Evolutionary conservation across 2,113 vertebrate species (phyloP), one percentile per base, ranked within the genome.

Genomic region (Psittacula cyanocephala): DNA sequence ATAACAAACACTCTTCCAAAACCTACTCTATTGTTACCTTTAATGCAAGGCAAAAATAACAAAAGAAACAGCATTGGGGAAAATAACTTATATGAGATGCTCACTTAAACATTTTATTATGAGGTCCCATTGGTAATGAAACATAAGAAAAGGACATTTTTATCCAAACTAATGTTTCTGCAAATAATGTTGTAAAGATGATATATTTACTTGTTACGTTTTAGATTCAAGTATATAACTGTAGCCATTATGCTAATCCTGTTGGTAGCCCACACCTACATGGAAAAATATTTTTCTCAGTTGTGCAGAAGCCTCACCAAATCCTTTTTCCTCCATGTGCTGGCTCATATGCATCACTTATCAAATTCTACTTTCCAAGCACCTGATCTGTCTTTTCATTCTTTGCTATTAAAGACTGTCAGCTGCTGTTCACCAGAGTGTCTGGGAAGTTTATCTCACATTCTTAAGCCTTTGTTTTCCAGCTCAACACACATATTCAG

Each of bases 391-490:
- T 64, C 62, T 41, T 76, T 91, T 92, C 67, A 74, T 53, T 85
- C 59, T n/a, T 82, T 81, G 44, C 22, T 77, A 8, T 53, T 82
- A 74, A 62, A 79, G 44, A 72, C 17, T 87, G 70, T 88, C 91
- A 93, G 85, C 33, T 95, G 84, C 55, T 82, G 63, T 63, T 95
- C 81, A 87, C 50, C 41, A 53, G 43, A 39, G 25, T 41, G 31
- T 41, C 63, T 82, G 43, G 31, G 23, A 86, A 80, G 67, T 79
- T 95, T 86, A 90, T 87, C n/a, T 81, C 70, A 72, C 2, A 0
- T 76, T 79, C 72, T 76, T 80, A 87, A 92, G 59, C 47, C 62
- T 81, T 95, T 92, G 84, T 85, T 93, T 96, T 94, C 41, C 63
- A 95, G 59, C 53, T 79, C 70, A 92, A 70, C 63, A 57, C 62